Base-by-base conservation (phyloP, 1,140 invertebrate genomes). In the Drosophila sproati region DNA sequence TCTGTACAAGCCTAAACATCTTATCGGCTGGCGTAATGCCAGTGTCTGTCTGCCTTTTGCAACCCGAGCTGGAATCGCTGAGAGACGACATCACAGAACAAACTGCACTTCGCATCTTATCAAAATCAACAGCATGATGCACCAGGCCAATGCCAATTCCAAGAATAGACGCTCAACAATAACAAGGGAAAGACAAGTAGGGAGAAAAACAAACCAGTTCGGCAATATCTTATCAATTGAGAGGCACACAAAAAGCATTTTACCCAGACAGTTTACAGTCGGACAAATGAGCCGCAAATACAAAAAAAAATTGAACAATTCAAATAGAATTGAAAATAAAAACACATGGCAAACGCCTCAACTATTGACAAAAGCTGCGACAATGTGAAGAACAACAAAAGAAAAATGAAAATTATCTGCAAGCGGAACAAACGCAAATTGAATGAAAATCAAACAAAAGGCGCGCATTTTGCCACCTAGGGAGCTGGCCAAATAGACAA, bases 381-480 rank as follows among this genome's bases (percentile, higher is more conserved):
- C 61, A 76, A 76, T 70, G 52, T n/a, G 37, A 4, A 31, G 47
- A 34, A 37, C 57, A 57, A 37, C 56, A 45, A 57, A 28, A 39
- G 35, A 10, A 74, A 59, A 68, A 34, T 29, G 39, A 67, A 68
- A 76, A 81, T 78, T 55, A 75, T 69, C 72, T 78, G 76, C 64
- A 62, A 55, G 78, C 67, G 64, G 66, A 73, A 78, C 82, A 78
- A 86, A 86, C 78, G 77, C 55, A 43, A 66, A 87, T 87, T 87
- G 82, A 87, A 87, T 82, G 78, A 82, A 78, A 34, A 6, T 8
- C 68, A 73, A 82, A 77, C 73, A 77, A 73, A 50, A 41, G 69
- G 73, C 63, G 73, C 64, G 74, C 61, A 73, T 77, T 77, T 61
- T 74, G 78, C 74, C 78, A 82, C 75, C 80, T 78, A 77, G 55